Base-by-base conservation (phyloP, 2,113 vertebrate species). In the Rhombomys opimus region DNA sequence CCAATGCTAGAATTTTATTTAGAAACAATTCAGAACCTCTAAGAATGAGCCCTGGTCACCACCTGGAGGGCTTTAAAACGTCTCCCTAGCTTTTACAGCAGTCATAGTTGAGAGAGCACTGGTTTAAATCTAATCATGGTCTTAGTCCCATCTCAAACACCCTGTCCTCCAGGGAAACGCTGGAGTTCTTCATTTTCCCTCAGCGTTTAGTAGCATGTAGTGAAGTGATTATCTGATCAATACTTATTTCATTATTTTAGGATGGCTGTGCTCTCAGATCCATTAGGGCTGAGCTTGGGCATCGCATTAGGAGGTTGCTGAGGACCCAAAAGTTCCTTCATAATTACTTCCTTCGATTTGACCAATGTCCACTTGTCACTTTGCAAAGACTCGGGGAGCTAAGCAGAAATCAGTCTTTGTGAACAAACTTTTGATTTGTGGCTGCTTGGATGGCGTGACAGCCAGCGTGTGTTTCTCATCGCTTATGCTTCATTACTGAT, bases 171-270 rank as follows among this genome's bases (percentile, higher is more conserved):
- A 81, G 38, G 41, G 80, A 90, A 87, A 65, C 35, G n/a, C 23
- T 27, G 8, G 9, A 9, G 68, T 30, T 18, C n/a, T 68, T 87
- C 50, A 41, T 90, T 94, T 91, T 70, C 25, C 59, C 70, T 76
- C 38, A 81, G 67, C n/a, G 57, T 20, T 93, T 77, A 50, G 80
- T 46, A 72, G 75, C 2, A 11, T 68, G 7, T 75, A 54, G 41
- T 14, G 32, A 52, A 94, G 59, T 20, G 14, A 38, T 93, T 78
- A 52, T 77, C 22, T 10, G 38, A 81, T 77, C 93, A 32, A 95
- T 59, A 84, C 54, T 77, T 76, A 77, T 27, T 96, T 92, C 59
- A 46, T 67, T 93, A 92, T 67, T 97, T 95, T 76, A 65, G 57
- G 65, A 63, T 93, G 76, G 70, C 59, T 89, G 1, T 25, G 5